Evolutionary conservation across 2,888 invertebrate species (phyloP).

Genomic region (Dromius quadrimaculatus): DNA sequence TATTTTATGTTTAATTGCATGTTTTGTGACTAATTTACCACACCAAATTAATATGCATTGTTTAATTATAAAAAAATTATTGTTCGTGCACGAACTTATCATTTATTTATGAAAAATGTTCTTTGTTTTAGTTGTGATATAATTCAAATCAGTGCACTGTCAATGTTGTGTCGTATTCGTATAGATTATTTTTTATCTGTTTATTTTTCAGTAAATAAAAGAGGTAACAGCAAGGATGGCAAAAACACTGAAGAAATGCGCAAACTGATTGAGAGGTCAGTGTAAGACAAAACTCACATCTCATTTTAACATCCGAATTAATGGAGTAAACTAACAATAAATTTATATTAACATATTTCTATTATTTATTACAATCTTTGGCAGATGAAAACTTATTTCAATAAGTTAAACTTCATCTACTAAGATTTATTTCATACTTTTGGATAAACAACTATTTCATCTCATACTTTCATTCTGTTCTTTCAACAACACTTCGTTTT

Average conservation of each 20-base stretch:
- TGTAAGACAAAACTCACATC: conserved; percentile 61
- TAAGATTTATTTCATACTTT: background rate
- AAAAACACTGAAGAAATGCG: conserved; percentile 96
- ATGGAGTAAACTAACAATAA: conserved; percentile 11
- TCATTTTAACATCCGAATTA: conserved; percentile 28
- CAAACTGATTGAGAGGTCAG: conserved; percentile 97
- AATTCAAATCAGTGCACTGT: conserved; percentile 63
- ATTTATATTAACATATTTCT: conserved; percentile 1
- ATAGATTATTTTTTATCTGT: conserved; percentile 65
- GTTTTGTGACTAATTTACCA: conserved; percentile 33
- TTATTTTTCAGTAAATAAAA: conserved; percentile 72
- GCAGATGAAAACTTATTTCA: no score
- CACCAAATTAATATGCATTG: conserved; percentile 23
- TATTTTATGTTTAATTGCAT: conserved; percentile 31
- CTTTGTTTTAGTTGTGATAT: background rate
- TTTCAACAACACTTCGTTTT: conserved; percentile 46
- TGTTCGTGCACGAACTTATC: conserved; percentile 20
- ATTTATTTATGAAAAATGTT: conserved; percentile 1
- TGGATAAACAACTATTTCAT: conserved; percentile 9
- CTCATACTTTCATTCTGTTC: conserved; percentile 38
- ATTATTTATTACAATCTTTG: no score
- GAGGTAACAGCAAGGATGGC: conserved; percentile 86
- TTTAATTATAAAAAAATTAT: conserved; percentile 26
- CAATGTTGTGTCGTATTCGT: conserved; percentile 68
- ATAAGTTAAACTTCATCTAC: no score